Conservation (phyloP, 2,113 vertebrate species). For the Aleadryas rufinucha region DNA sequence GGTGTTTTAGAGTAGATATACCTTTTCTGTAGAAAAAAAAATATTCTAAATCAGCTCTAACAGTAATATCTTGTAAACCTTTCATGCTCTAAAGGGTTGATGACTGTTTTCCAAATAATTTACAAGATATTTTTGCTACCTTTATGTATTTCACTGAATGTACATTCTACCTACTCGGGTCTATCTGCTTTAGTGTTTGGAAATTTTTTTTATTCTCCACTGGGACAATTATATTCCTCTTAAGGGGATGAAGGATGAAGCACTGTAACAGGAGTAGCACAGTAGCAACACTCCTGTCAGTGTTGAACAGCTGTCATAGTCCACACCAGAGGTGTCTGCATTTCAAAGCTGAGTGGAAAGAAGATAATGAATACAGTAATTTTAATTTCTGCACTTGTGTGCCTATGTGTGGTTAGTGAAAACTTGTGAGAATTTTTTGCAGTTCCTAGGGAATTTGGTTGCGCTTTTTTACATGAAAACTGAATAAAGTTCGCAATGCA, state of each 20-base stretch:
- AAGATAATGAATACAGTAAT: not conserved
- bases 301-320: not conserved
- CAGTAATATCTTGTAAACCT: not conserved
- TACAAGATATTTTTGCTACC: not conserved
- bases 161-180: not conserved
- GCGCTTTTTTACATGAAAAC: not conserved
- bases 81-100: not conserved
- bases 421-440: not conserved
- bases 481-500: not conserved
- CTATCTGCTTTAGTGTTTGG: not conserved
- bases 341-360: not conserved
- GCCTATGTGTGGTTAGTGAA: not conserved
- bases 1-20: not conserved
- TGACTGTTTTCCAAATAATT: not conserved
- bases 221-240: not conserved
- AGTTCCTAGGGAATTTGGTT: not conserved
- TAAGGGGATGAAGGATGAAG: not conserved
- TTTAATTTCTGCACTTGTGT: not conserved
- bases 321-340: not conserved
- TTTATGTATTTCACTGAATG: not conserved
- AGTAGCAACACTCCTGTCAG: not conserved
- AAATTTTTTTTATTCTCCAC: not conserved
- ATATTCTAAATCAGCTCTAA: not conserved
- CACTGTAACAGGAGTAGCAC: not conserved
- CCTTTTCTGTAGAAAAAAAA: not conserved